These are phyloP conservation scores for Pocillopora grandis DNA, from an alignment of 92 coral and sea anemone species.

Conservation along the genomic window DNA sequence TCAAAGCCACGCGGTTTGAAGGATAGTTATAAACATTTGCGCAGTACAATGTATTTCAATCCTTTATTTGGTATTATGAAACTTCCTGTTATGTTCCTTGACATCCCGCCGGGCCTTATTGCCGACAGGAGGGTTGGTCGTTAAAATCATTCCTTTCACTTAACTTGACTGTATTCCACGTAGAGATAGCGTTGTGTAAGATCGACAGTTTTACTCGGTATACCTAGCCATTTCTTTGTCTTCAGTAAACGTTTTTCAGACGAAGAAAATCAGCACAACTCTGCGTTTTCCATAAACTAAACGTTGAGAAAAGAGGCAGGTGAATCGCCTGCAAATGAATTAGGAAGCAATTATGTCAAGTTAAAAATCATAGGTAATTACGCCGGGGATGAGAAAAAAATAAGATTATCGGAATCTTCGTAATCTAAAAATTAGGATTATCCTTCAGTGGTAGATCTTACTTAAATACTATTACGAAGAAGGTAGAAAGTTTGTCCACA, in stretches of 20 bases:
- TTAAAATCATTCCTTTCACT: too few species aligned
- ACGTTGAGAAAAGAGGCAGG: not conserved
- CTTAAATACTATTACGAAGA: not conserved
- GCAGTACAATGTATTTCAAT: not conserved
- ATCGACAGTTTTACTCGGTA: too few species aligned
- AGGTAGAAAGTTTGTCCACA: too few species aligned
- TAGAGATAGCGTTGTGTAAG: too few species aligned
- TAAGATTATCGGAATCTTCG: not conserved
- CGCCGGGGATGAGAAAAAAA: not conserved
- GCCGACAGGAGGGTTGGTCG: too few species aligned
- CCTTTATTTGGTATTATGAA: too few species aligned
- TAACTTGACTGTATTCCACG: too few species aligned
- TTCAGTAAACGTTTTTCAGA: not conserved
- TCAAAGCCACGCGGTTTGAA: not conserved
- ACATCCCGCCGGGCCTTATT: too few species aligned
- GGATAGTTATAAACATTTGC: too few species aligned
- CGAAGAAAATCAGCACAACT: not conserved
- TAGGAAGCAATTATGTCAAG: conserved; percentile 3
- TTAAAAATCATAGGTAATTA: conserved; percentile 10
- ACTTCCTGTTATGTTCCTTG: too few species aligned
- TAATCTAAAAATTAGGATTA: not conserved
- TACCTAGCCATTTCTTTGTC: not conserved
- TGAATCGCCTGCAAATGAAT: conserved; percentile 21
- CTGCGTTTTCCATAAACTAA: conserved; percentile 9
- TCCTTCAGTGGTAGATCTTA: not conserved